Percentiles rank a stretch among this genome's conserved stretches.
Conservation (phyloP, 1,140 invertebrate genomes). For the Apis cerana region DNA sequence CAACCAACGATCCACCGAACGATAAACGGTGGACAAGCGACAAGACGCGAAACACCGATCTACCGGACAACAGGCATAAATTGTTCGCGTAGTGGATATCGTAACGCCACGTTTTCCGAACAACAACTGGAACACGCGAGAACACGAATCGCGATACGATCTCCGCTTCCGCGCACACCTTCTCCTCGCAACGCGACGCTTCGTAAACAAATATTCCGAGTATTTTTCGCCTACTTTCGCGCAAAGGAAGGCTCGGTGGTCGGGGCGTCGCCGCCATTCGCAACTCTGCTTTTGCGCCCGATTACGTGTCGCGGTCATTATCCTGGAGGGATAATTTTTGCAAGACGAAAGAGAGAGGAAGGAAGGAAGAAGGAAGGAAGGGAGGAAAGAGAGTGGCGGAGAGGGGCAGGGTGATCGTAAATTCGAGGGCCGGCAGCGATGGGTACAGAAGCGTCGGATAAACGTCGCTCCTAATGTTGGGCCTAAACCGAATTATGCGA, state of each 20-base stretch:
- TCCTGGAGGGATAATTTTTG: conserved; percentile 54
- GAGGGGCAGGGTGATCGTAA: conserved; percentile 49
- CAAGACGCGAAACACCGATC: neutral
- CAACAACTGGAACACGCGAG: neutral
- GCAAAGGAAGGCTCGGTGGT: too few relatives aligned
- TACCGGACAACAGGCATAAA: neutral
- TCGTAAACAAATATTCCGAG: too few relatives aligned
- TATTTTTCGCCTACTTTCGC: too few relatives aligned
- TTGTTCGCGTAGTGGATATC: neutral
- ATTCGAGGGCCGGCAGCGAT: conserved; percentile 49
- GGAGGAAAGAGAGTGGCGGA: neutral
- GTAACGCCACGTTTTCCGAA: conserved; percentile 8
- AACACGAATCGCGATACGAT: conserved; percentile 7
- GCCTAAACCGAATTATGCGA: conserved; percentile 65
- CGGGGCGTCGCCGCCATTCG: neutral
- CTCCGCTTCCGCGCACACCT: neutral
- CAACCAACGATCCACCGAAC: neutral
- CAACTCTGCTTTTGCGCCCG: conserved; percentile 22
- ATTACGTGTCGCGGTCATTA: conserved; percentile 23
- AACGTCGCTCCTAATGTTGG: conserved; percentile 58
- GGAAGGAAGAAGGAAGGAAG: too few relatives aligned
- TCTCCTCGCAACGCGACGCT: too few relatives aligned
- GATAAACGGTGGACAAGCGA: neutral
- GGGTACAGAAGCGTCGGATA: conserved; percentile 39
- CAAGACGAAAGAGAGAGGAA: neutral